Base-by-base conservation (phyloP, 2,797 vertebrate species). In the Heterohyrax brucei region DNA sequence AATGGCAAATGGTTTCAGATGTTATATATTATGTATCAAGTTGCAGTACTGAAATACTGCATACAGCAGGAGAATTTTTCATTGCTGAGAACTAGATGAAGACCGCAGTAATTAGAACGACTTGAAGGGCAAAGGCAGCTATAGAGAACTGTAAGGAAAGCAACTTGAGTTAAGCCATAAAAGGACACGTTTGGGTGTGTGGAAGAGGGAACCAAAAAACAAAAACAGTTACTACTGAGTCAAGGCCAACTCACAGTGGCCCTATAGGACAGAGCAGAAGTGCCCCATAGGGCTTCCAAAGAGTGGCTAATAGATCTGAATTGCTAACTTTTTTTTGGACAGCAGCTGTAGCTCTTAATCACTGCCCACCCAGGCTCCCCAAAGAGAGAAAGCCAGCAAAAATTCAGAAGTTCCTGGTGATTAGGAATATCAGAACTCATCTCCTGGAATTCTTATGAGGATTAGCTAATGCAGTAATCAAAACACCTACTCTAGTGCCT, bases 1-100 rank as follows among this genome's bases (percentile, higher is more conserved):
- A 94, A 90, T 1, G 22, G 39, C 24, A 73, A 48, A 59, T 4
- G 44, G 73, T 83, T 96, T 94, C 68, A 93, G 83, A 85, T 85
- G 82, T 93, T 26, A 82, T 2, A 44, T 48, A 53, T 81, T 44
- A 79, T 76, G 28, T 13, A 19, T 61, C 78, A 85, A 77, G 48
- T 53, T 84, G 12, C 9, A 70, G 24, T 39, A 73, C 4, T 85
- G 78, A 86, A 85, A 4, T 90, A 66, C 44, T 50, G 24, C 30
- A n/a, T 13, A 90, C 4, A 59, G 33, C 33, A 39, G 12, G 18
- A 75, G 46, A 72, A 46, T 18, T 46, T 80, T 50, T 83, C 44
- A 50, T 30, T 3, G 62, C 44, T 73, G 62, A 61, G 22, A 62
- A 81, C 24, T 33, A 8, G 77, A 72, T 6, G 5, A 62, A 90